Percentiles rank a stretch among this genome's conserved stretches.
phyloP scores from a whole-genome alignment of 2,797 vertebrate species.

The Coregonus sp. region DNA sequence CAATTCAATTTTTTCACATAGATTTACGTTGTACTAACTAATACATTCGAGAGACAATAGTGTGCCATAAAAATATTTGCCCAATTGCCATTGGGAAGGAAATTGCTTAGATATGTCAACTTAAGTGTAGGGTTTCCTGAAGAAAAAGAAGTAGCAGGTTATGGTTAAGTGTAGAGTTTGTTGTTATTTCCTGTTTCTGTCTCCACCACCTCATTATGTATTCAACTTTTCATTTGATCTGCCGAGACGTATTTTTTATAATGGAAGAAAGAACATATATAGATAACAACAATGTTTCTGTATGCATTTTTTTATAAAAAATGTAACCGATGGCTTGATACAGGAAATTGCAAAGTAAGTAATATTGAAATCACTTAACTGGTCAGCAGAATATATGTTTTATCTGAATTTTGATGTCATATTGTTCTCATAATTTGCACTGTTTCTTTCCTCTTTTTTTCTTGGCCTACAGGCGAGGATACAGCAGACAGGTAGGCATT shows the following conservation, averaged over 20 bases:
- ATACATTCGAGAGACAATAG: background rate
- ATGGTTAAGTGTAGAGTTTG: background rate
- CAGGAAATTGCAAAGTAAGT: conserved; percentile 62
- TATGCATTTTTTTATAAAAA: conserved; percentile 48
- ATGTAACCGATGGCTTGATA: conserved; percentile 55
- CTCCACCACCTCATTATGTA: conserved; percentile 33
- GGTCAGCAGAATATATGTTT: conserved; percentile 61
- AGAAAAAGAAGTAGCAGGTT: no score
- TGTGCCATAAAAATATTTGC: background rate
- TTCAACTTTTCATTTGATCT: conserved; percentile 40
- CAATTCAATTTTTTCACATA: background rate
- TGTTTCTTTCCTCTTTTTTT: conserved; percentile 33
- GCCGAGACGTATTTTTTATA: conserved; percentile 47
- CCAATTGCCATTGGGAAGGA: background rate
- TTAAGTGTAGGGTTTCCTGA: background rate
- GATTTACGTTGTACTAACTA: background rate
- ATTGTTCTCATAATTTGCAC: no score
- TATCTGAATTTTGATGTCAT: conserved; percentile 40
- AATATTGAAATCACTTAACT: conserved; percentile 40
- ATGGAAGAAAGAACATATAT: conserved; percentile 30
- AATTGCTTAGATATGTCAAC: background rate
- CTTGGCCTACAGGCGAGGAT: conserved; percentile 58
- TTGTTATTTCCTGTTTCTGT: background rate
- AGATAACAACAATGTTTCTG: conserved; percentile 50
- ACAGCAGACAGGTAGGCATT: conserved; percentile 69